Conservation (phyloP, 2,888 invertebrate genomes). For the Limnephilus lunatus region DNA sequence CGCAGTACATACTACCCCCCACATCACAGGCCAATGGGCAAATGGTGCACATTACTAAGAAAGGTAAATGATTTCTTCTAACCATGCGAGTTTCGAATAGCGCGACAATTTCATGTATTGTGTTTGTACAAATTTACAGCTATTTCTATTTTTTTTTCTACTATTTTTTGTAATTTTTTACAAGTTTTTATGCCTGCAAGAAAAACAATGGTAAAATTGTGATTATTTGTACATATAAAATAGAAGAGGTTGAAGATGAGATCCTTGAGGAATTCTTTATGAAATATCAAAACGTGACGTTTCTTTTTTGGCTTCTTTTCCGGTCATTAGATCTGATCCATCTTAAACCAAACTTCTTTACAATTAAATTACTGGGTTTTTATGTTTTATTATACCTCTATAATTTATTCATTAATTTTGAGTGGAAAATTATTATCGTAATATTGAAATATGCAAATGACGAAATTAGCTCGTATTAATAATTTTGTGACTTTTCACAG, state of each 20-base stretch:
- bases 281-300: not conserved
- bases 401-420: too few species aligned
- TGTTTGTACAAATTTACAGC: too few species aligned
- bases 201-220: not conserved
- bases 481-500: slow-evolving; percentile 69
- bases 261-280: not conserved
- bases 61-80: slow-evolving; percentile 70
- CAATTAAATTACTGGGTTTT: not conserved
- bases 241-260: not conserved
- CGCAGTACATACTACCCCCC: slow-evolving; percentile 76
- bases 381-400: too few species aligned
- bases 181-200: not conserved
- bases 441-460: not conserved
- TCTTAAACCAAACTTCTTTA: not conserved
- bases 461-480: not conserved
- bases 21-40: slow-evolving; percentile 69
- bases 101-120: too few species aligned
- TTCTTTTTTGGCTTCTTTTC: not conserved
- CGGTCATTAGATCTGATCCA: not conserved
- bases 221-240: not conserved
- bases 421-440: too few species aligned
- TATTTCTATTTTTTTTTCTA: too few species aligned
- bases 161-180: too few species aligned
- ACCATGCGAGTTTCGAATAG: not conserved
- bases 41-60: slow-evolving; percentile 71